Conservation (phyloP, 1,140 invertebrate genomes). For the Cryptotermes secundus region DNA sequence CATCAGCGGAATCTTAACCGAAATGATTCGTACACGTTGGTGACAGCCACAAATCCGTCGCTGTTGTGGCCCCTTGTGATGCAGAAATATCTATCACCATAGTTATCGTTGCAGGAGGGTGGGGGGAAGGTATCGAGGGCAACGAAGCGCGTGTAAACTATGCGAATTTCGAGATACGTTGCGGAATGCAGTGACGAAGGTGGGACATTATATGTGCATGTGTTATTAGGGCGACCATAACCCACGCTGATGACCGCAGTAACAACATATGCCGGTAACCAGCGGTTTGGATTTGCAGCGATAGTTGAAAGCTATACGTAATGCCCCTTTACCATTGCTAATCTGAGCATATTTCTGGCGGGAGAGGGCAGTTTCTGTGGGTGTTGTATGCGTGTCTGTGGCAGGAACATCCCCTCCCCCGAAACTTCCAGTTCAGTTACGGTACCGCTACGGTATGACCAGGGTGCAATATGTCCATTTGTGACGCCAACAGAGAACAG, state of each 20-base stretch:
- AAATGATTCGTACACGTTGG: too few species aligned
- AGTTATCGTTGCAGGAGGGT: too few species aligned
- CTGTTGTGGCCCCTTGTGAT: too few species aligned
- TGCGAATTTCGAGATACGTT: not conserved
- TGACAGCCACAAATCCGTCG: too few species aligned
- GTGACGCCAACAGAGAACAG: not conserved
- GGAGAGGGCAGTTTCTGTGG: not conserved
- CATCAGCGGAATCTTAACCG: too few species aligned
- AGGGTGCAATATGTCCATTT: not conserved
- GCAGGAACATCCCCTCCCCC: not conserved
- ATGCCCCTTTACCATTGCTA: not conserved
- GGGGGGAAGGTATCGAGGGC: not conserved
- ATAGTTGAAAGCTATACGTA: not conserved
- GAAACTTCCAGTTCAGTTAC: too few species aligned
- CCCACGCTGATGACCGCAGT: not conserved
- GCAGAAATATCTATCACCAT: too few species aligned
- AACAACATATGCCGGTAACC: slow-evolving; percentile 9
- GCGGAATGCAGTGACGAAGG: not conserved
- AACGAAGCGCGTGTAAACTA: not conserved
- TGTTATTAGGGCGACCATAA: not conserved
- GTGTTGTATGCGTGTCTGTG: not conserved
- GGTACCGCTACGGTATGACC: not conserved
- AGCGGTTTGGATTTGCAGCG: not conserved
- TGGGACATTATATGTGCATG: not conserved
- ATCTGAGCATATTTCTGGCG: not conserved